Evolutionary conservation across 2,113 vertebrate genomes (phyloP).

Genomic region (Macrotus californicus): DNA sequence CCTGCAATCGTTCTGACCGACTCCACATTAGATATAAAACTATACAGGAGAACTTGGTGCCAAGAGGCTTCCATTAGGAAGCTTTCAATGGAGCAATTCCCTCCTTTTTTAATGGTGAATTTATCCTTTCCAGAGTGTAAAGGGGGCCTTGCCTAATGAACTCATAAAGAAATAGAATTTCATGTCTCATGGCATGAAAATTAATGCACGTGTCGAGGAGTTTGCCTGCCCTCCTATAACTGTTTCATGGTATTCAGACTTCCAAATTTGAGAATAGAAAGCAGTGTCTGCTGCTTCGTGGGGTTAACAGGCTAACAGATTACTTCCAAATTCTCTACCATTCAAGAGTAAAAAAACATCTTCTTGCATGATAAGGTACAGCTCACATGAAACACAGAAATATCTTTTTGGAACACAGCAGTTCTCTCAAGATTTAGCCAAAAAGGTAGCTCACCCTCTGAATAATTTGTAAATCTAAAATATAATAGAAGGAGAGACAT

Average conservation of each 20-base stretch:
- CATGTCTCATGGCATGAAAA: background rate
- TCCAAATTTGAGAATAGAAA: conserved; percentile 2
- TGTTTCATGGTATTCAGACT: background rate
- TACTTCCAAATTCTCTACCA: background rate
- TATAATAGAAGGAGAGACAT: conserved; percentile 22
- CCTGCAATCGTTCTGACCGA: background rate
- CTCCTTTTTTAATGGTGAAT: background rate
- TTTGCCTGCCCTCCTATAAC: background rate
- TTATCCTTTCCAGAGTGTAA: background rate
- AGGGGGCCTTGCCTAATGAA: background rate
- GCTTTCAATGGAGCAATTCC: background rate
- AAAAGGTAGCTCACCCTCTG: background rate
- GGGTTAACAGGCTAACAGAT: background rate
- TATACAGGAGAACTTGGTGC: background rate
- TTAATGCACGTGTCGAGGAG: background rate
- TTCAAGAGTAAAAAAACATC: background rate
- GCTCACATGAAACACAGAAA: background rate
- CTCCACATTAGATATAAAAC: background rate
- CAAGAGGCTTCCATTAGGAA: background rate
- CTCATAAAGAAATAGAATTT: conserved; percentile 10
- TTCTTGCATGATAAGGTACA: background rate
- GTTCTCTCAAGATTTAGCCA: background rate
- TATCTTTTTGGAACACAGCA: background rate
- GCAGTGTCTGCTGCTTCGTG: background rate
- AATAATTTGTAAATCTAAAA: conserved; percentile 48